Conservation (phyloP, 2,888 invertebrate genomes). For the Diogma glabrata region DNA sequence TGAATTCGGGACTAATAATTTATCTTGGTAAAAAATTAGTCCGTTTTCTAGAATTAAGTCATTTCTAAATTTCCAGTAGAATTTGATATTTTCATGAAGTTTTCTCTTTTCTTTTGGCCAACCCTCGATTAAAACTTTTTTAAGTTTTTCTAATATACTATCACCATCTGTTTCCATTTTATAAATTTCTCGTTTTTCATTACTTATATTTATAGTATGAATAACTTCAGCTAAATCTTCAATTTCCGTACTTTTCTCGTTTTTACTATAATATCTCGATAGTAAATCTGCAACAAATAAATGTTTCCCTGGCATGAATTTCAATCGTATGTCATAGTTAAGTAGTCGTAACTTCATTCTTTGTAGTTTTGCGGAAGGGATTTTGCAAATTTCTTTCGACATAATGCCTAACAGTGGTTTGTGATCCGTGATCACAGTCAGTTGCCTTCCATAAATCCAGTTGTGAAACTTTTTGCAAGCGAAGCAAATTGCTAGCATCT, state of each 20-base stretch:
- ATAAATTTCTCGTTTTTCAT: too few species aligned
- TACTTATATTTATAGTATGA: constrained; percentile 17
- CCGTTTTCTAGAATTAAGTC: constrained; percentile 20
- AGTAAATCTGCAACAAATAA: too few species aligned
- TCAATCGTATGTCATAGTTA: too few species aligned
- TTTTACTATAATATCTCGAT: too few species aligned
- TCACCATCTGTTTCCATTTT: constrained; percentile 12
- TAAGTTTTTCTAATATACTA: constrained; percentile 8
- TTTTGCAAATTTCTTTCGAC: too few species aligned
- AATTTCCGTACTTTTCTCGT: constrained; percentile 8
- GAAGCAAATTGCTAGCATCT: background rate
- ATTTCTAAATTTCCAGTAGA: constrained; percentile 21
- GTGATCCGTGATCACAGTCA: too few species aligned
- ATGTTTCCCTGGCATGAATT: too few species aligned
- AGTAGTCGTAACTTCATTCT: too few species aligned
- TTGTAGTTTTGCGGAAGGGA: too few species aligned
- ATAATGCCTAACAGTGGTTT: too few species aligned
- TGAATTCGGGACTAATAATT: constrained; percentile 19
- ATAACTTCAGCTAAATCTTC: constrained; percentile 14
- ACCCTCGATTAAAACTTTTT: constrained; percentile 2
- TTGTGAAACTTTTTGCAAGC: constrained; percentile 17
- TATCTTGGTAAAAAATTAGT: too few species aligned
- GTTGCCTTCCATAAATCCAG: too few species aligned
- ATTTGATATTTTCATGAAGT: constrained; percentile 16
- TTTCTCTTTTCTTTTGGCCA: constrained; percentile 16